Evolutionary conservation across 1,140 invertebrate species (phyloP), one percentile per base, ranked within the genome.

Genomic region (Pinna nobilis): DNA sequence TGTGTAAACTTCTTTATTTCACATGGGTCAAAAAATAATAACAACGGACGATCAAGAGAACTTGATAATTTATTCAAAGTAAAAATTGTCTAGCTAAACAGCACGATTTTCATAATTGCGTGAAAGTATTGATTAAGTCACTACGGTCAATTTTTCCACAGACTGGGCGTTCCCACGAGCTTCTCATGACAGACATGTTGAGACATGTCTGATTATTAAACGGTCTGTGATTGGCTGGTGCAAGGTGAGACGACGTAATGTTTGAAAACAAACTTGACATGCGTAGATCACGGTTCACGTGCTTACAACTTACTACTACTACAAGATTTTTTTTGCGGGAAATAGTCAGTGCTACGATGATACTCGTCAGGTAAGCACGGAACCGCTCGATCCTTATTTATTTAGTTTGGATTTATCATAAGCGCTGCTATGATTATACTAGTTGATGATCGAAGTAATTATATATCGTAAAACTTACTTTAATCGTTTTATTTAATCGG

Each of bases 241-340:
- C 61, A 60, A 39, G 65, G 66, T 59, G 33, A 47, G 70, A 72
- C 41, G 70, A 49, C 63, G 64, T 72, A 32, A 63, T 71, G 44
- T 72, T 66, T 72, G 32, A 25, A 72, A 72, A 72, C 63, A 72
- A 32, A 51, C 30, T 35, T 65, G 63, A 35, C 70, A 72, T 50
- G 70, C 70, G 61, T 66, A 66, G 65, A 50, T 72, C 61, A 66
- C 51, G 47, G 35, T 63, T 63, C 59, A 63, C 59, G 59, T 63
- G 59, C 25, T 23, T 33, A 30, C 28, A 66, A 66, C 32, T 50
- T 66, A 66, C 63, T 66, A 66, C 37, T 72, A 72, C 55, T 72
- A 72, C 35, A 23, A 20, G n/a, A n/a, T n/a, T n/a, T 39, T 57
- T 72, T 72, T 72, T 72, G 63, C 70, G 70, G 70, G 70, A 72